These are phyloP conservation scores for Choristoneura fumiferana DNA, from an alignment of 1,140 invertebrate genomes.

Conservation along the genomic window DNA sequence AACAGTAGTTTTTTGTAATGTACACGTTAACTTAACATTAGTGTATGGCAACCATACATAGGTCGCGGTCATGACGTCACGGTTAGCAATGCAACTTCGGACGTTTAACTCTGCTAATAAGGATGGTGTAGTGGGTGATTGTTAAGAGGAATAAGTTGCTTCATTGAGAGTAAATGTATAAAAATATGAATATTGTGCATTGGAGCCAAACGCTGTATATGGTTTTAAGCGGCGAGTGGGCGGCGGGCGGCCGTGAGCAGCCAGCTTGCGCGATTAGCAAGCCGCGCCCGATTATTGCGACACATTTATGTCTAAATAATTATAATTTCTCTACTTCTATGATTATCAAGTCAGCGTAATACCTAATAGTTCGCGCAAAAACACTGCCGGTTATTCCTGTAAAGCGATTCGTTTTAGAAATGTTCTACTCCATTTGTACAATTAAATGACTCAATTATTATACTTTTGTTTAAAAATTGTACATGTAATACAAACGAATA, in stretches of 20 bases:
- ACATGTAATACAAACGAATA: too few species aligned
- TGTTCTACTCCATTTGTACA: too few species aligned
- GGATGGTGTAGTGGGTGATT: conserved; percentile 32
- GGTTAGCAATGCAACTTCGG: neutral
- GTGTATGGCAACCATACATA: too few species aligned
- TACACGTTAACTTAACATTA: too few species aligned
- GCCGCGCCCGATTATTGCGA: conserved; percentile 56
- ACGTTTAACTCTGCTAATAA: conserved; percentile 15
- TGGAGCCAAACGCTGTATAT: conserved; percentile 65
- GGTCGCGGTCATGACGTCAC: conserved; percentile 1
- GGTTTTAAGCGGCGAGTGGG: conserved; percentile 69
- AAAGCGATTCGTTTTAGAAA: too few species aligned
- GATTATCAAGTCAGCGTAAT: conserved; percentile 35
- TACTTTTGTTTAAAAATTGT: too few species aligned
- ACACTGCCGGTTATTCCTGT: too few species aligned
- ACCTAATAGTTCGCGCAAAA: too few species aligned
- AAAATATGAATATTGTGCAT: conserved; percentile 65
- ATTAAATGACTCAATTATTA: too few species aligned
- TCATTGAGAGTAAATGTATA: conserved; percentile 39
- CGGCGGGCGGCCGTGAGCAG: conserved; percentile 67
- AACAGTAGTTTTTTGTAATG: too few species aligned
- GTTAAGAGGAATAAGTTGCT: conserved; percentile 54
- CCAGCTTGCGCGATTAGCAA: conserved; percentile 56
- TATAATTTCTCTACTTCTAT: conserved; percentile 53
- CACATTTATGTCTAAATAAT: conserved; percentile 50